Conservation (phyloP, 2,888 invertebrate species). For the Nomada flava region DNA sequence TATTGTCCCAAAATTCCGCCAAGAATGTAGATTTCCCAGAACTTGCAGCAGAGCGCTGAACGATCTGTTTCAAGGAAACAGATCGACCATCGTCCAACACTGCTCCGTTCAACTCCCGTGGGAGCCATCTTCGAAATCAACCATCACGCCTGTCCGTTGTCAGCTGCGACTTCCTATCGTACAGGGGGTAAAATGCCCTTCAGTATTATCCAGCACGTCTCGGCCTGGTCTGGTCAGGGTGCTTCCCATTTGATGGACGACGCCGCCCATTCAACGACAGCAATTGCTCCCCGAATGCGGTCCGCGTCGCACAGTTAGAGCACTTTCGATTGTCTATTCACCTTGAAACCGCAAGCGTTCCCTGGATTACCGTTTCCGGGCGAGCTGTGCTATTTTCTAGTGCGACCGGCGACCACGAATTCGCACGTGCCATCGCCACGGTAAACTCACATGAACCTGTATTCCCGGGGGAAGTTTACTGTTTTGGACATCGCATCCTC, state of each 20-base stretch:
- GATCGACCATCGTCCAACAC: conserved; percentile 5
- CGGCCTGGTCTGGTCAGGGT: conserved; percentile 6
- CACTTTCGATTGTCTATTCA: conserved; percentile 60
- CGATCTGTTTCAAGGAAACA: conserved; percentile 21
- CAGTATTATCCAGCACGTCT: conserved; percentile 27
- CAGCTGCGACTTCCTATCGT: not conserved
- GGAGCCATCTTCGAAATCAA: conserved; percentile 36
- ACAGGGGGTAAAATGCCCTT: not conserved
- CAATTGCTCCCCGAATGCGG: conserved; percentile 26
- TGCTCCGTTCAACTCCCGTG: conserved; percentile 1
- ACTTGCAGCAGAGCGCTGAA: not conserved
- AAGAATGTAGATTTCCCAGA: not conserved
- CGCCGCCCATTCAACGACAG: conserved; percentile 43
- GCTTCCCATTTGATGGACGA: conserved; percentile 52
- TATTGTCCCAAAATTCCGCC: not conserved
- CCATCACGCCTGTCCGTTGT: conserved; percentile 10
- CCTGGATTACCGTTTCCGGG: conserved; percentile 33
- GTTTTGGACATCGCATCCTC: not conserved
- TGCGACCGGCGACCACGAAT: conserved; percentile 30
- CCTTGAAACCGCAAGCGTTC: conserved; percentile 56
- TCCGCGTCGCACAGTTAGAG: conserved; percentile 23
- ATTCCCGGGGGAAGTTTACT: not conserved
- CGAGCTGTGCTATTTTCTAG: not conserved
- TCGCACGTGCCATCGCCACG: not conserved
- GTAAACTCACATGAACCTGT: not conserved